These are phyloP conservation scores for Falco columbarius DNA, from an alignment of 2,797 vertebrate species.

Conservation along the genomic window DNA sequence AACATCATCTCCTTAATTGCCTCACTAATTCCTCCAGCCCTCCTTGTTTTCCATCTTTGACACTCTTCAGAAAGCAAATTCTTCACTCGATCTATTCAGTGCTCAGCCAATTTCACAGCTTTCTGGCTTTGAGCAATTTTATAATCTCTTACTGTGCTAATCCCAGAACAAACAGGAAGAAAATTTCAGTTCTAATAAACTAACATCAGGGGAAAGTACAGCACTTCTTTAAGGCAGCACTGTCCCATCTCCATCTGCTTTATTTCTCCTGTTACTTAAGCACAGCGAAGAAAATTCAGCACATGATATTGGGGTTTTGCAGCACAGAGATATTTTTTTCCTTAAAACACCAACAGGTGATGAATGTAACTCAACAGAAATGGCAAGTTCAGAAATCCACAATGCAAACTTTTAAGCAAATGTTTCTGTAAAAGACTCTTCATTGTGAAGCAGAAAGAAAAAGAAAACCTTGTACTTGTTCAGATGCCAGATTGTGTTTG, in stretches of 20 bases:
- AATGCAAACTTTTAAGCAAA: not conserved
- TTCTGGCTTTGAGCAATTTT: conserved; percentile 7
- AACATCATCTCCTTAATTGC: not conserved
- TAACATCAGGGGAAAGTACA: not conserved
- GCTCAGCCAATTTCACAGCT: conserved; percentile 48
- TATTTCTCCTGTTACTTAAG: conserved; percentile 1
- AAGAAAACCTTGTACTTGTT: not conserved
- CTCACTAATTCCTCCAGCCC: not conserved
- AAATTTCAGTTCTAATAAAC: conserved; percentile 18
- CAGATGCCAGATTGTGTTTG: not conserved
- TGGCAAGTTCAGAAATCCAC: not conserved
- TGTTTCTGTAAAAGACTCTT: not conserved
- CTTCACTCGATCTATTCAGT: not conserved
- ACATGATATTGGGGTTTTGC: not conserved
- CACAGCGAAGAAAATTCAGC: not conserved
- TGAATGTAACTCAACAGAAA: not conserved
- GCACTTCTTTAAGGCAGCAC: not conserved
- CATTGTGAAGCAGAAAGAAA: not conserved
- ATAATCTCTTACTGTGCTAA: conserved; percentile 42
- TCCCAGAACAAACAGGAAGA: conserved; percentile 36
- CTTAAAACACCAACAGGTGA: not conserved
- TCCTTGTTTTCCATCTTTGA: not conserved
- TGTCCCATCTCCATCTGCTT: conserved; percentile 16
- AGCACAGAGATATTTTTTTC: not conserved
- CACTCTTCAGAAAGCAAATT: not conserved